Base-by-base conservation (phyloP, 2,888 invertebrate species). In the Ectemnius continuus region DNA sequence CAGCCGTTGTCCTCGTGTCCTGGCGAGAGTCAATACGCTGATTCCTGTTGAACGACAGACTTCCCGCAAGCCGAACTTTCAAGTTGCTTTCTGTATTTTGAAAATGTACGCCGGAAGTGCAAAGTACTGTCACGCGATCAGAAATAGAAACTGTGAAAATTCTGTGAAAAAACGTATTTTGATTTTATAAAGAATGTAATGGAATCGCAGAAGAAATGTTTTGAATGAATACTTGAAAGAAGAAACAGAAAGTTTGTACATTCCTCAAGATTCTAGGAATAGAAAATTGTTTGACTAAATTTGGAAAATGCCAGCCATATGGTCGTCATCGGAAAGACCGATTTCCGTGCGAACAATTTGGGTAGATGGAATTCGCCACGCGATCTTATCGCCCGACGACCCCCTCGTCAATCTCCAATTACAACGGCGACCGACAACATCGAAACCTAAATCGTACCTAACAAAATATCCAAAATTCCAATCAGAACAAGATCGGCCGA, bases 291-390 rank as follows among this genome's bases (percentile, higher is more conserved):
- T 36, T 26, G 14, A 28, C 3, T 28, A 48, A 62, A 2, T 26
- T 48, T 23, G 8, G 28, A 46, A 57, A 73, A 92, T 92, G 91
- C 91, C 92, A 45, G 91, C 92, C 6, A 92, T 92, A 75, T 94
- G 94, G 94, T 92, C 93, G 78, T 92, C 93, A 2, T 93, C 93
- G 73, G 91, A 92, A 76, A 89, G 93, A 74, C 93, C 93, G 3
- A 89, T 93, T 23, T 93, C 92, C 76, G 92, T 94, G 46, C 91
- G 91, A 72, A 93, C 93, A 0, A 91, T 93, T 66, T 96, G 96
- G 96, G 93, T 94, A 72, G 93, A 95, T 86, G 95, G 95, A 20
- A 93, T 94, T 82, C 92, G 95, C 79, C 94, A 94, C 91, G 95
- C 95, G 18, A 93, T 95, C 61, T 91, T 95, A 64, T 92, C 93